A percentile compares a stretch with the other conserved stretches of the same genome.
phyloP scores from a whole-genome alignment of 2,888 invertebrate genomes.

The Strigamia transsilvanica region DNA sequence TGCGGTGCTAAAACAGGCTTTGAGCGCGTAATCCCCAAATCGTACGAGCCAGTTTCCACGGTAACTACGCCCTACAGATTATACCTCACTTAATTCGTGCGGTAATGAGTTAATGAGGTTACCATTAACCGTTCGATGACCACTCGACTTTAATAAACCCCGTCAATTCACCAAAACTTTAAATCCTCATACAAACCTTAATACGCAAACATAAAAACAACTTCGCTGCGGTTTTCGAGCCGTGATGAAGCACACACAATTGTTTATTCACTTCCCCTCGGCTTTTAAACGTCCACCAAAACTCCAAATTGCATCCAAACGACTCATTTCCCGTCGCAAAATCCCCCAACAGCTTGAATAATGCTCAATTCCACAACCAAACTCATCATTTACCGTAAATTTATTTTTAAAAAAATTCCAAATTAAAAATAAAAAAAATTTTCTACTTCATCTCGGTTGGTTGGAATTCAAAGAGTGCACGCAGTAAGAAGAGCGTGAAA shows the following conservation, averaged over 20 bases:
- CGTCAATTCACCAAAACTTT: too few relatives aligned
- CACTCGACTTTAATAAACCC: too few relatives aligned
- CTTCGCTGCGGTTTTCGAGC: not conserved
- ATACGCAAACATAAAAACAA: too few relatives aligned
- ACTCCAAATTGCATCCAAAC: not conserved
- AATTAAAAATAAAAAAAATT: too few relatives aligned
- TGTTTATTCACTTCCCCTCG: not conserved
- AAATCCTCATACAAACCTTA: too few relatives aligned
- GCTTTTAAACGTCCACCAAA: not conserved
- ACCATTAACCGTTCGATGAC: not conserved
- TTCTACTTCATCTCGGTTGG: not conserved
- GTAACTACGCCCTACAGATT: not conserved
- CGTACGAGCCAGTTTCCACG: not conserved
- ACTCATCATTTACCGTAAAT: not conserved
- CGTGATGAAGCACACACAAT: not conserved
- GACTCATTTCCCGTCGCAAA: not conserved
- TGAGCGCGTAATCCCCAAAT: not conserved
- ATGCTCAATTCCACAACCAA: not conserved
- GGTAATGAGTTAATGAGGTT: conserved; percentile 32
- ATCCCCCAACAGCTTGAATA: not conserved
- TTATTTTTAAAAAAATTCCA: not conserved
- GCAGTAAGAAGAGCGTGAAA: not conserved
- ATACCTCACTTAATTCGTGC: conserved; percentile 10
- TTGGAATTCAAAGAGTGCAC: not conserved
- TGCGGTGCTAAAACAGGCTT: conserved; percentile 9